phyloP scores from a whole-genome alignment of 2,888 invertebrate species.

The Aspidapion aeneum region DNA sequence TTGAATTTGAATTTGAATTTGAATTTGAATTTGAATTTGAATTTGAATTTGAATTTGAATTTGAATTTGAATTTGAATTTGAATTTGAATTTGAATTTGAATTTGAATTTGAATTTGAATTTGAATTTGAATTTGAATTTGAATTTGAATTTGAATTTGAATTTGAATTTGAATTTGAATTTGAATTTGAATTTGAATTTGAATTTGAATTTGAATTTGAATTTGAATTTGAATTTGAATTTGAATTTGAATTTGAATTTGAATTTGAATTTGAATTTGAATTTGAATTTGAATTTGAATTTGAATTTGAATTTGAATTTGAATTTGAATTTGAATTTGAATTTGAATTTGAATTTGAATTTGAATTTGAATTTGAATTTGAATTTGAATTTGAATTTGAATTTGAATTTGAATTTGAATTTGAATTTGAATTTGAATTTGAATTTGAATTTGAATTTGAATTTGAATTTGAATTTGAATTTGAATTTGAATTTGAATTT shows the following conservation, averaged over 20 bases:
- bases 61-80: background rate
- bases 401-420: background rate
- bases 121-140: background rate
- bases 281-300: background rate
- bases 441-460: background rate
- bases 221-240: background rate
- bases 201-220: background rate
- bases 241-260: background rate
- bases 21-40: background rate
- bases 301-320: background rate
- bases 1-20: background rate
- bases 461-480: background rate
- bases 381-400: background rate
- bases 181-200: background rate
- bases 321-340: background rate
- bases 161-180: background rate
- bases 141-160: background rate
- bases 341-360: background rate
- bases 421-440: background rate
- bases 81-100: background rate
- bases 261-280: background rate
- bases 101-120: background rate
- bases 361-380: background rate
- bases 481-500: background rate
- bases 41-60: background rate